Evolutionary conservation across 2,113 vertebrate species (phyloP).

Genomic region (Nymphicus hollandicus): DNA sequence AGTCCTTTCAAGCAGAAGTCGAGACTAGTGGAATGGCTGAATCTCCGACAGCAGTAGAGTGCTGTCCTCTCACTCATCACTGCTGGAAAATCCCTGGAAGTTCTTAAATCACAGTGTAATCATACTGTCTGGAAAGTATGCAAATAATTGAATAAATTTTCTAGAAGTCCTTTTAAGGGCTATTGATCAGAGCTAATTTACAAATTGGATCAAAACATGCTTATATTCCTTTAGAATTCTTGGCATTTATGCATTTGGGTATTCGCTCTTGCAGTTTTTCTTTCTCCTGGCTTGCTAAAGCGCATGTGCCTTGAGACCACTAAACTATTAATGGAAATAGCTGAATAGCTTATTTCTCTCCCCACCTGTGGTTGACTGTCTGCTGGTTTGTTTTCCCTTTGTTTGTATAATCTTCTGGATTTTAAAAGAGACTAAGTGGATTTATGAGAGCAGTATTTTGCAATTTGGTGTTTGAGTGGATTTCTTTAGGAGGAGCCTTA

Average conservation of each 20-base stretch:
- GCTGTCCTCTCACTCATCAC: background rate
- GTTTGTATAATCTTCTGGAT: background rate
- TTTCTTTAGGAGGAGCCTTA: background rate
- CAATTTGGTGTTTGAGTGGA: background rate
- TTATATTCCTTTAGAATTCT: background rate
- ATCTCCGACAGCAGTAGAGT: background rate
- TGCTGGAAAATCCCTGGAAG: background rate
- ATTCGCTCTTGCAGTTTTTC: background rate
- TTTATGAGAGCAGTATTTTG: background rate
- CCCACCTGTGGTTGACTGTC: background rate
- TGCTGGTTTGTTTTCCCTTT: background rate
- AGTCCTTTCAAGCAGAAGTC: background rate
- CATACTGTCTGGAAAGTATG: background rate
- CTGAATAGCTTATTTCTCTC: background rate
- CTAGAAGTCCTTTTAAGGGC: background rate
- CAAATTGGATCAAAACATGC: background rate
- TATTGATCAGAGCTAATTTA: background rate
- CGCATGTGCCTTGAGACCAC: background rate
- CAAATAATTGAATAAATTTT: background rate
- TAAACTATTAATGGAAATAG: background rate
- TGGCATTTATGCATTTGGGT: background rate
- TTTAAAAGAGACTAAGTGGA: background rate
- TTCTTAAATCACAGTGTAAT: background rate
- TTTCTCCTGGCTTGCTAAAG: background rate
- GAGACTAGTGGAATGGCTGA: background rate